Conservation (phyloP, 2,888 invertebrate genomes). For the Dioctria rufipes region DNA sequence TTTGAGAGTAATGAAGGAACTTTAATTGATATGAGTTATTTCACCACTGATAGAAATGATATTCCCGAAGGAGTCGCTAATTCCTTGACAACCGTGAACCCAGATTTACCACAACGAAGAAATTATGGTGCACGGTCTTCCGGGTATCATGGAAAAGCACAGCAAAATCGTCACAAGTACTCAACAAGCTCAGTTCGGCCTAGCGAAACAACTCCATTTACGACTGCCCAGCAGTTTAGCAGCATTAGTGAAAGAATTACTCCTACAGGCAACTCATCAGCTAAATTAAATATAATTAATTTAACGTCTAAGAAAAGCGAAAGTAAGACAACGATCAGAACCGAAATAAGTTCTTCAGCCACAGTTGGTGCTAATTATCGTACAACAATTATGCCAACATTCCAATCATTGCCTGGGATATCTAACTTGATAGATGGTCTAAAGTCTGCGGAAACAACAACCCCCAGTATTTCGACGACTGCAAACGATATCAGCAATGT, state of each 20-base stretch:
- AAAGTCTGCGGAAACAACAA: not conserved
- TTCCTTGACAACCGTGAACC: not conserved
- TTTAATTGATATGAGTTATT: conserved; percentile 67
- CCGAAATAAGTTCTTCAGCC: not conserved
- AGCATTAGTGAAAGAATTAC: not conserved
- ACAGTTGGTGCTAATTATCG: conserved; percentile 23
- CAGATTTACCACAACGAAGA: not conserved
- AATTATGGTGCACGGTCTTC: not conserved
- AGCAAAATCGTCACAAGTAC: conserved; percentile 1
- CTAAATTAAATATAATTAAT: conserved; percentile 40
- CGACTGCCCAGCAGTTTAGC: not conserved
- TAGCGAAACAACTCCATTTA: not conserved
- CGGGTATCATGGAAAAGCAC: not conserved
- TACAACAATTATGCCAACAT: conserved; percentile 32
- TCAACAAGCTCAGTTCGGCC: conserved; percentile 4
- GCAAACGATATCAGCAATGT: conserved; percentile 62
- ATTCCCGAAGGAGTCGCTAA: conserved; percentile 58
- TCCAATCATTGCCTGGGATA: not conserved
- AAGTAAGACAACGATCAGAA: conserved; percentile 36
- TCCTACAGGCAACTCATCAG: not conserved
- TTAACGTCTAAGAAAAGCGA: conserved; percentile 49
- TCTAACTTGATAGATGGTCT: not conserved
- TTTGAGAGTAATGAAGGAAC: conserved; percentile 60
- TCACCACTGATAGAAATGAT: conserved; percentile 62
- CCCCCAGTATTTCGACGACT: conserved; percentile 57